A percentile compares a stretch with the other conserved stretches of the same genome.
Conservation (phyloP, 2,888 invertebrate species). For the Acleris literana region DNA sequence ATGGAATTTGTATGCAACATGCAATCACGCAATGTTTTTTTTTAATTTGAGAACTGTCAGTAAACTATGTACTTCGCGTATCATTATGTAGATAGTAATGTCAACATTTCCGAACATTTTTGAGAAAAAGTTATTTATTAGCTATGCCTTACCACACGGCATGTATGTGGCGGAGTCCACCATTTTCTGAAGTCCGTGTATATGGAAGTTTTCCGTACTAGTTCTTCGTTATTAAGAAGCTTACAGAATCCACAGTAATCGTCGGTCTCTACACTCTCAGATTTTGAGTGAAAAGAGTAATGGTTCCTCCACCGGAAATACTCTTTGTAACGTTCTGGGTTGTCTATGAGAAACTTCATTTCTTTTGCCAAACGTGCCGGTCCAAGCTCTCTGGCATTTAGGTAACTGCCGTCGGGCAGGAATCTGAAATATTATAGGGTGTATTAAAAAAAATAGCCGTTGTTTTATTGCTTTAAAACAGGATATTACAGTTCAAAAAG, state of each 20-base stretch:
- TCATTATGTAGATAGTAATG: no score
- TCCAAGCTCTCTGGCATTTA: conserved; percentile 60
- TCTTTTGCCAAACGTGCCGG: conserved; percentile 52
- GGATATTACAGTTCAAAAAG: no score
- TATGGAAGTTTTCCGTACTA: conserved; percentile 49
- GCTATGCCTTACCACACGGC: background rate
- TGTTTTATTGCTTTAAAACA: no score
- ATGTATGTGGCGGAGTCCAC: conserved; percentile 57
- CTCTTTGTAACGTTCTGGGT: conserved; percentile 57
- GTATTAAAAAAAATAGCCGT: no score
- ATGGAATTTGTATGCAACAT: no score
- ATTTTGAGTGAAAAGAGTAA: conserved; percentile 59
- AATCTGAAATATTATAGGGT: conserved; percentile 57
- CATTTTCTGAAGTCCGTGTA: conserved; percentile 59
- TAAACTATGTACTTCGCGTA: no score
- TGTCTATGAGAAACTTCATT: conserved; percentile 60
- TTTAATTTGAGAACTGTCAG: no score
- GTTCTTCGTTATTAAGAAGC: conserved; percentile 57
- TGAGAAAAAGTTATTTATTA: no score
- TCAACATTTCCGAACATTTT: no score
- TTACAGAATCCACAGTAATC: conserved; percentile 70
- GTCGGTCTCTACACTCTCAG: conserved; percentile 57
- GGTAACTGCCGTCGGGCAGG: conserved; percentile 67
- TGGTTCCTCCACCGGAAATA: conserved; percentile 71
- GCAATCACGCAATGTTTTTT: no score